These are phyloP conservation scores for Branchinecta sandiegonensis DNA, from an alignment of 2,888 invertebrate species.

Conservation along the genomic window DNA sequence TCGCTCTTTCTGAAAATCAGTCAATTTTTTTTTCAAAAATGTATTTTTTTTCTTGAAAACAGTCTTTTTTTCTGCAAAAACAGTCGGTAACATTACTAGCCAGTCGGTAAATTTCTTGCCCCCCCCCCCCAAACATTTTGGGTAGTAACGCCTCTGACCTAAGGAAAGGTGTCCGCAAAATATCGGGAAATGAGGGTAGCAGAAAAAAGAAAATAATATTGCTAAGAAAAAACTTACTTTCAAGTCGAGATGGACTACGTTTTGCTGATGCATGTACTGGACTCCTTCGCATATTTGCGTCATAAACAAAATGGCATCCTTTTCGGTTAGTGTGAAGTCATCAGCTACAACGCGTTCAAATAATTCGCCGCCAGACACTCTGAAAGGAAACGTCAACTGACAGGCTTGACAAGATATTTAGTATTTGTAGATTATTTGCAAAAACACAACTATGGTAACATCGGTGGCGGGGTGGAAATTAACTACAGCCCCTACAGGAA, in stretches of 20 bases:
- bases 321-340: constrained; percentile 78
- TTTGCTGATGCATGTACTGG: constrained; percentile 67
- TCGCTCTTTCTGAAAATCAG: too few relatives aligned
- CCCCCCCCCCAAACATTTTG: too few relatives aligned
- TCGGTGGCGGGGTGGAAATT: constrained; percentile 14
- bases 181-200: too few relatives aligned
- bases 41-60: too few relatives aligned
- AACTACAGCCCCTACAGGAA: too few relatives aligned
- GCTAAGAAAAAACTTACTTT: constrained; percentile 42
- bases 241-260: constrained; percentile 74
- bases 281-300: constrained; percentile 83
- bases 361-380: constrained; percentile 81
- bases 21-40: too few relatives aligned
- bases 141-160: too few relatives aligned
- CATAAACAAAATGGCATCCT: constrained; percentile 62
- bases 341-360: constrained; percentile 86
- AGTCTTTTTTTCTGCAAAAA: too few relatives aligned
- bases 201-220: too few relatives aligned
- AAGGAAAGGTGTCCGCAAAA: too few relatives aligned
- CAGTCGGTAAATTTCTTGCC: too few relatives aligned
- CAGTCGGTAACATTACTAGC: too few relatives aligned
- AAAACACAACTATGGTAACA: background rate
- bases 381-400: constrained; percentile 35
- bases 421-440: background rate
- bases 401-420: background rate